phyloP scores from a whole-genome alignment of 2,888 invertebrate species.

The Bimastos eiseni region DNA sequence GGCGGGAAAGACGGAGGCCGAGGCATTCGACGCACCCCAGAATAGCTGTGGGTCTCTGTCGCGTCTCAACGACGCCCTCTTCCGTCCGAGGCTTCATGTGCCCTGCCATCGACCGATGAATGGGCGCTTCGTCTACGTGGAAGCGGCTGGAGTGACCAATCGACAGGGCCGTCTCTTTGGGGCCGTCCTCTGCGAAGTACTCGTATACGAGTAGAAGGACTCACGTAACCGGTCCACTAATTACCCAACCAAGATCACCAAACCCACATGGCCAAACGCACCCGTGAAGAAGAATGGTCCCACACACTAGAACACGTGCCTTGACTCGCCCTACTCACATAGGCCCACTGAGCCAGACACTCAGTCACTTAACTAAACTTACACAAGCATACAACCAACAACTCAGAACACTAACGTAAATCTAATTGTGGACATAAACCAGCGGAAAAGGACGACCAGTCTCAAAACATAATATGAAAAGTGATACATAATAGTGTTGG shows the following conservation, averaged over 20 bases:
- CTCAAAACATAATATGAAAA: neutral
- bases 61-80: constrained; percentile 64
- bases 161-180: constrained; percentile 65
- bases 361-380: neutral
- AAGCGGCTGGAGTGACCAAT: constrained; percentile 64
- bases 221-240: neutral
- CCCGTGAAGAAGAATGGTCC: too few species aligned
- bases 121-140: constrained; percentile 65
- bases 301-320: too few species aligned
- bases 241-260: neutral
- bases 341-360: neutral
- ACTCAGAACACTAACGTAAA: neutral
- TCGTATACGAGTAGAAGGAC: constrained; percentile 57
- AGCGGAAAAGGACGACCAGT: neutral
- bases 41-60: constrained; percentile 63
- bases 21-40: constrained; percentile 39
- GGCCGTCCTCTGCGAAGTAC: constrained; percentile 66
- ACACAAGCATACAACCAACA: neutral
- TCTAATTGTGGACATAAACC: neutral
- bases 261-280: neutral
- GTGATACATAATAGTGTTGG: neutral
- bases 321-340: too few species aligned
- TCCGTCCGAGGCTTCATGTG: constrained; percentile 63
- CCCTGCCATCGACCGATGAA: constrained; percentile 61
- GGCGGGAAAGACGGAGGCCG: neutral